Conservation (phyloP, 1,140 invertebrate species). For the Anadara kagoshimensis region DNA sequence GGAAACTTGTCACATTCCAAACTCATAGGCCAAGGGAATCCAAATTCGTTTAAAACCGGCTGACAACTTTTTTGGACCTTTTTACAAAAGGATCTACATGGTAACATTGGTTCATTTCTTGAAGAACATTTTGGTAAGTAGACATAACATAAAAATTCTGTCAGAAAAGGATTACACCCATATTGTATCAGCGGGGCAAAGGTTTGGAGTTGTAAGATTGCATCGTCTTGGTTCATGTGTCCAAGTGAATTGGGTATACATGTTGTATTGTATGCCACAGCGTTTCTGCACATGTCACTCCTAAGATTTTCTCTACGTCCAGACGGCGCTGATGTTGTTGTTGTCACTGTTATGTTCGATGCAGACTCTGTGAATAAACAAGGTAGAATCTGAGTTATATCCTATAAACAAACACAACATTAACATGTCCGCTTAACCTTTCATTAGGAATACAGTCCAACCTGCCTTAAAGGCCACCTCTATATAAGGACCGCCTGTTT, state of each 20-base stretch:
- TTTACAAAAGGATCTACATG: background rate
- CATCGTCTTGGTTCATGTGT: background rate
- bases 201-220: background rate
- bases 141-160: background rate
- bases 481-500: too few relatives aligned
- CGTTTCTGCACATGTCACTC: too few relatives aligned
- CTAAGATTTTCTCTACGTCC: too few relatives aligned
- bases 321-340: too few relatives aligned
- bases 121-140: background rate
- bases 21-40: background rate
- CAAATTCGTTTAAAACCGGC: background rate
- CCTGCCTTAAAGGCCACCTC: too few relatives aligned
- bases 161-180: background rate
- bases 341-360: too few relatives aligned
- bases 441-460: too few relatives aligned
- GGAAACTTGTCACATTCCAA: background rate
- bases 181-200: background rate
- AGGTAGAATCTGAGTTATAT: too few relatives aligned
- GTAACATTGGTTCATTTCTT: too few relatives aligned
- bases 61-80: background rate
- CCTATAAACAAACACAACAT: too few relatives aligned
- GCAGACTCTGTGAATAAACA: too few relatives aligned
- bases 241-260: background rate
- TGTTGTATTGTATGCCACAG: background rate
- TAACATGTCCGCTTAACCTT: too few relatives aligned